phyloP scores from a whole-genome alignment of 2,113 vertebrate genomes.

The Protomyctophum bolini region DNA sequence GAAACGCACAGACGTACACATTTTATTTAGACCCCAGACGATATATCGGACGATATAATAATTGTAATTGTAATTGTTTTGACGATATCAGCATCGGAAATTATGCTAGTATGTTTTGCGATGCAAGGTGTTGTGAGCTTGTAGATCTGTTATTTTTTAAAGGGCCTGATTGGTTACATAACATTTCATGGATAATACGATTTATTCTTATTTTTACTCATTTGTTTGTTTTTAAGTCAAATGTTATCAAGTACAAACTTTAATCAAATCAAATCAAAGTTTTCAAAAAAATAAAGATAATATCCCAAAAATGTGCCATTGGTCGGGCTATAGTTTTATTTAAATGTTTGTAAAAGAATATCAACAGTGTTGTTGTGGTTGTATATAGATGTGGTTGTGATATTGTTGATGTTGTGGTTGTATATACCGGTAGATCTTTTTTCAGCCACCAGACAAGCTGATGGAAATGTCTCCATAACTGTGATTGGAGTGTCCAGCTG shows the following conservation, averaged over 20 bases:
- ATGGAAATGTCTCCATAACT: slow-evolving; percentile 48
- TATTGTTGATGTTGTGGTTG: neutral
- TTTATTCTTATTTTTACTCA: no score
- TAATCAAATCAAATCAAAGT: no score
- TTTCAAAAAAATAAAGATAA: no score
- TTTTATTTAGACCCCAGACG: neutral
- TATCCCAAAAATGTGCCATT: no score
- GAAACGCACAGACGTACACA: neutral
- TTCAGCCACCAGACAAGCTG: neutral
- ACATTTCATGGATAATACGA: no score
- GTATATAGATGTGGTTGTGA: neutral
- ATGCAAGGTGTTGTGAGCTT: no score
- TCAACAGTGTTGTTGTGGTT: neutral
- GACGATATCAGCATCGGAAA: no score
- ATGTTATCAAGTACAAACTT: no score
- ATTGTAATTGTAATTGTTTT: no score
- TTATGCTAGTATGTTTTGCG: neutral
- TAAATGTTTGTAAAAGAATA: neutral
- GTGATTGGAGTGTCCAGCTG: slow-evolving; percentile 65
- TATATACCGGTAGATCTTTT: neutral
- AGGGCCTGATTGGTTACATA: no score
- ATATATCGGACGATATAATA: neutral
- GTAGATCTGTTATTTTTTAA: neutral
- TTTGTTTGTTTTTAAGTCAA: no score
- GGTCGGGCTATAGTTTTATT: neutral